Conservation (phyloP, 2,888 invertebrate species). For the Salpingus planirostris region DNA sequence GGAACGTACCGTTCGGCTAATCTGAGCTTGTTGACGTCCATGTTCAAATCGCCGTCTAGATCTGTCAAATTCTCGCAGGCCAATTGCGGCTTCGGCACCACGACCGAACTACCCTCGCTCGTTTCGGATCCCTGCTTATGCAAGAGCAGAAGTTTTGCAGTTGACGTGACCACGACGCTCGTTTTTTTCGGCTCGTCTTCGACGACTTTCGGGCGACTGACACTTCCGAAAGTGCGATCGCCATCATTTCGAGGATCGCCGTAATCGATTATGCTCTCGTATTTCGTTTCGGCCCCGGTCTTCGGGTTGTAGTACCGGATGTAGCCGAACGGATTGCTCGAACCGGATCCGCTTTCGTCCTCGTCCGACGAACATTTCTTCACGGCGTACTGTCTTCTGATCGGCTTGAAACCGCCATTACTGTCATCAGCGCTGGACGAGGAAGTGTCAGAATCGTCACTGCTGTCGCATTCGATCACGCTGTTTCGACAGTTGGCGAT, state of each 20-base stretch:
- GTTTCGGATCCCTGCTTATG: slow-evolving; percentile 42
- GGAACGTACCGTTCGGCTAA: slow-evolving; percentile 28
- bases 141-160: slow-evolving; percentile 41
- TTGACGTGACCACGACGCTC: slow-evolving; percentile 43
- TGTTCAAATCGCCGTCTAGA: too few species aligned
- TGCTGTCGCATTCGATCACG: slow-evolving; percentile 36
- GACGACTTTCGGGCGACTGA: slow-evolving; percentile 12
- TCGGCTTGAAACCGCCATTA: slow-evolving; percentile 26
- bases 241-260: too few species aligned
- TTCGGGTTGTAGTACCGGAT: slow-evolving; percentile 53
- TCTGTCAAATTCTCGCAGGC: slow-evolving; percentile 63
- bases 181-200: slow-evolving; percentile 23
- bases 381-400: slow-evolving; percentile 51
- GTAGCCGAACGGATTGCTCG: slow-evolving; percentile 57
- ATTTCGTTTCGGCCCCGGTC: slow-evolving; percentile 41
- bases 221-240: too few species aligned
- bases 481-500: slow-evolving; percentile 31
- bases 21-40: slow-evolving; percentile 48
- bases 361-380: slow-evolving; percentile 42
- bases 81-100: slow-evolving; percentile 50
- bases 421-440: slow-evolving; percentile 31
- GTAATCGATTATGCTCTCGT: slow-evolving; percentile 47
- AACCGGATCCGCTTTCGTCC: slow-evolving; percentile 48
- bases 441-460: too few species aligned
- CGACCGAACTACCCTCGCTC: slow-evolving; percentile 54